Conservation (phyloP, 2,888 invertebrate genomes). For the Drosophila gaucha region DNA sequence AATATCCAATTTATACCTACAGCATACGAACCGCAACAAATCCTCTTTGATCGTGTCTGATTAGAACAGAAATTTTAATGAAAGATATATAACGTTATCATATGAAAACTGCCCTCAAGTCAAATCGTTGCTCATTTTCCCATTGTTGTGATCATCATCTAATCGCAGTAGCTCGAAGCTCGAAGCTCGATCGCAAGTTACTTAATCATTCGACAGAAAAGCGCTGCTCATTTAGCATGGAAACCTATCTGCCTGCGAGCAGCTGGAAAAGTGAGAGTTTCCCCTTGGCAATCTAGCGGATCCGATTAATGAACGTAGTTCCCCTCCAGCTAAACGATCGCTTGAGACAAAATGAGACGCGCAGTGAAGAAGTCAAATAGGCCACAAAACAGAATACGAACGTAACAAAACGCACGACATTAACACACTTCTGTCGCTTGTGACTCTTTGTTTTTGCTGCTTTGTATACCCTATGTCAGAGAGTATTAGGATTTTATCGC, state of each 20-base stretch:
- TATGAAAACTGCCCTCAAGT: too few relatives aligned
- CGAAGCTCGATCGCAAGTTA: constrained; percentile 31
- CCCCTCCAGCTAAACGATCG: constrained; percentile 39
- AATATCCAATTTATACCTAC: neutral
- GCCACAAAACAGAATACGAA: constrained; percentile 42
- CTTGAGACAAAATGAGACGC: constrained; percentile 42
- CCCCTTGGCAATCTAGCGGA: constrained; percentile 25
- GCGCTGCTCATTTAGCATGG: constrained; percentile 44
- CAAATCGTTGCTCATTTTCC: constrained; percentile 14
- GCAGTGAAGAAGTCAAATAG: constrained; percentile 51
- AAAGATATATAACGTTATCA: neutral
- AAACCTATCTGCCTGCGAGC: constrained; percentile 5
- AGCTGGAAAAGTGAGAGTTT: constrained; percentile 71
- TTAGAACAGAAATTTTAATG: too few relatives aligned
- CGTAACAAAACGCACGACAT: constrained; percentile 49
- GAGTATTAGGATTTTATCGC: neutral
- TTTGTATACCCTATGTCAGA: constrained; percentile 2
- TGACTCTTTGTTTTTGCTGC: constrained; percentile 9
- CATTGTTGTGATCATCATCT: constrained; percentile 8
- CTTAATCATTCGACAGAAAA: constrained; percentile 37
- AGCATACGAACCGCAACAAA: neutral
- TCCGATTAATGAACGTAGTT: constrained; percentile 26
- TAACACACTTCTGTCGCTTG: constrained; percentile 59
- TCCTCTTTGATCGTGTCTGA: neutral
- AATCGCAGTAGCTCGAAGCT: constrained; percentile 13